Evolutionary conservation across 2,888 invertebrate species (phyloP), one percentile per base, ranked within the genome.

Genomic region (Sarcophaga variegata): DNA sequence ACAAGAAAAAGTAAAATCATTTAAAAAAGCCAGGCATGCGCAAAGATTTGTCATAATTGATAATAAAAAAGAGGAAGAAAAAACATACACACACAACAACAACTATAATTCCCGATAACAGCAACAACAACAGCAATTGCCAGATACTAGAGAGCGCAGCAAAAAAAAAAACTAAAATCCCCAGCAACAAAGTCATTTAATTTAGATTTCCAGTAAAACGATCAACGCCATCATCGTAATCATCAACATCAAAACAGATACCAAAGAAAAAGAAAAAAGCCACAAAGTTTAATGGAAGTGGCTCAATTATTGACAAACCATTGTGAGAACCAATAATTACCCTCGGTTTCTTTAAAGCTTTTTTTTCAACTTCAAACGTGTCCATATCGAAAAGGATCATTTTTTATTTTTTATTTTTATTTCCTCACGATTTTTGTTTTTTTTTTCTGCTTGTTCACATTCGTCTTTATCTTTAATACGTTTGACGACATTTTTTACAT

Each of bases 1-100:
- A 80, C 37, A 17, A 54, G 17, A 54, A 54, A 4, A 54, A 54
- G 17, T 2, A 71, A 86, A 85, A 81, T 85, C 75, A 81, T 81
- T 83, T 83, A 78, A 78, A 76, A 84, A 87, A 88, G 70, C 77
- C 91, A 92, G 90, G 92, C 92, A 93, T 92, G 92, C 92, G 91
- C 92, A 92, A 92, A 93, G 93, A 92, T 92, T 92, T 92, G 92
- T 93, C 92, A 92, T 92, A 92, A 93, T 93, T 92, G 93, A 92
- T 92, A 93, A 92, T 90, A 89, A 90, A 75, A 74, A 81, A 78
- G 66, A 37, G 2, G 2, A 8, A 8, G 10, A 37, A 37, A 37
- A 37, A 1, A 37, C 1, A 37, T 6, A 37, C 37, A 10, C 37
- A 37, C 59, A 66, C 27, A 67, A 20, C 49, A 77, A 22, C 49